Evolutionary conservation across 2,888 invertebrate species (phyloP), one percentile per base, ranked within the genome.

Genomic region (Hemistola chrysoprasaria): DNA sequence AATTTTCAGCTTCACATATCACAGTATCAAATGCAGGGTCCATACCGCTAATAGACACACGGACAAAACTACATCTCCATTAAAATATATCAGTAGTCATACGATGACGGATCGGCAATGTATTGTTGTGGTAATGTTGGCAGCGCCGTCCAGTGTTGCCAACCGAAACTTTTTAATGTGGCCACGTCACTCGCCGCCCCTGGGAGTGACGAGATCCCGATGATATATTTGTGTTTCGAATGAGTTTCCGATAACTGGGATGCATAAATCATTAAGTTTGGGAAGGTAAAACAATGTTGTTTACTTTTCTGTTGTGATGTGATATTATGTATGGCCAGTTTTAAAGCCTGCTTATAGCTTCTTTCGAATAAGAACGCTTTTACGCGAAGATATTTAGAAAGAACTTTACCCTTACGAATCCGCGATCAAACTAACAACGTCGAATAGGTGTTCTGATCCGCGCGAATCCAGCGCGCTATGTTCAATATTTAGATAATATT

Each of bases 1-100:
- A n/a, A n/a, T n/a, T n/a, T n/a, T n/a, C n/a, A n/a, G n/a, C n/a
- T n/a, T n/a, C n/a, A n/a, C n/a, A n/a, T n/a, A n/a, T 6, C 22
- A 29, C n/a, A 22, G 56, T 43, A 52, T 56, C 59, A 0, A 68
- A 66, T 44, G 3, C 38, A 0, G 2, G 3, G 2, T 10, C 61
- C 56, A 8, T 32, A 67, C 45, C 47, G 11, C 16, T 3, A 47
- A 58, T 11, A 22, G 3, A 31, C 6, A 39, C 45, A 46, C 50
- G 69, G 71, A 78, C 77, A 80, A 80, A 80, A 83, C 72, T 77
- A 78, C 71, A 77, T 82, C 80, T 83, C 87, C 86, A 87, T 88
- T 87, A 86, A 86, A 87, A 84, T 84, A 86, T 83, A 85, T 84
- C 83, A 82, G 86, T 81, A 86, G 84, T 86, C 84, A 84, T 78